These are phyloP conservation scores for Dascyllus trimaculatus DNA, from an alignment of 2,113 vertebrate genomes.

Conservation along the genomic window DNA sequence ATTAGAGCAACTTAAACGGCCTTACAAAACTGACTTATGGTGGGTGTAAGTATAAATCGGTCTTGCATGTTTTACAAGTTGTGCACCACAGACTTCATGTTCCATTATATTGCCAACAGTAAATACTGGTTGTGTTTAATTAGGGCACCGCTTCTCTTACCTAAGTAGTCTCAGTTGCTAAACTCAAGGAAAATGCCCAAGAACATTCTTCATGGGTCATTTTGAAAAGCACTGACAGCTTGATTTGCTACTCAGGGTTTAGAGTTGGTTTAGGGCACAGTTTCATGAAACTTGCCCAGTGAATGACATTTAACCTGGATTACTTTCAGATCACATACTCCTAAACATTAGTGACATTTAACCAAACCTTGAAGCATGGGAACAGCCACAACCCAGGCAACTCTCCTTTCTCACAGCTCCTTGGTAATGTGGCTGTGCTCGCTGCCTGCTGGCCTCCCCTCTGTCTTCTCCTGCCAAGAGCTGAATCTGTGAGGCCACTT, in stretches of 20 bases:
- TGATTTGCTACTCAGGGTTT: not conserved
- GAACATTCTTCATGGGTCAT: not conserved
- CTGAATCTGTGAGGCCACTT: slow-evolving; percentile 61
- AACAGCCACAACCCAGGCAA: slow-evolving; percentile 18
- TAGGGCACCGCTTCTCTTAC: not conserved
- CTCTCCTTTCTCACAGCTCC: slow-evolving; percentile 34
- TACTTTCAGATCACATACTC: slow-evolving; percentile 6
- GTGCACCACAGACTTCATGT: too few relatives aligned
- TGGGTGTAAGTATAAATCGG: too few relatives aligned
- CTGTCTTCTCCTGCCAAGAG: slow-evolving; percentile 63
- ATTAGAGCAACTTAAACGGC: too few relatives aligned
- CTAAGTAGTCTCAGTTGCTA: too few relatives aligned
- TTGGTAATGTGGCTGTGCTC: slow-evolving; percentile 31
- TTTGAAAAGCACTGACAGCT: not conserved
- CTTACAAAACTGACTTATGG: too few relatives aligned
- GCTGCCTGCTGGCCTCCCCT: slow-evolving; percentile 43
- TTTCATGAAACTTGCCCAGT: not conserved
- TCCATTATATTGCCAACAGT: not conserved
- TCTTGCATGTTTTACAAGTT: too few relatives aligned
- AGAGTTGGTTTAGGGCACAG: not conserved
- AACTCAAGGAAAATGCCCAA: not conserved
- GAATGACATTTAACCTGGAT: slow-evolving; percentile 7
- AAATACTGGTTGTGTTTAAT: not conserved
- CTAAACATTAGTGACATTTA: not conserved
- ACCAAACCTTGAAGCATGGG: slow-evolving; percentile 29